A percentile compares a stretch with the other conserved stretches of the same genome.
Conservation (phyloP, 2,888 invertebrate species). For the Andrena haemorrhoa region DNA sequence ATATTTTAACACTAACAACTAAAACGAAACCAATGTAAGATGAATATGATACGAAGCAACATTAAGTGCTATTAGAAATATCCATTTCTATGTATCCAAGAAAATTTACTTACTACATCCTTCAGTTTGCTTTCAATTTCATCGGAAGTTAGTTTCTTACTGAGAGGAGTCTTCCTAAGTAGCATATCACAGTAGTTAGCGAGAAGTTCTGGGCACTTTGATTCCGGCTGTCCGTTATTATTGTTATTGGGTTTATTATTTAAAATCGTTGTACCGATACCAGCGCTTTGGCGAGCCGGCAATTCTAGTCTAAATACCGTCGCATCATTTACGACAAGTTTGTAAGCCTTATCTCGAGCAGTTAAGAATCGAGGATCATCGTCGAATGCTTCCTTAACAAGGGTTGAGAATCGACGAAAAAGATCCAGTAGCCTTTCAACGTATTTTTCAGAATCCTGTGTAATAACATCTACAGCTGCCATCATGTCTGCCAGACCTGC, state of each 20-base stretch:
- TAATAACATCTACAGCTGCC: slow-evolving; percentile 97
- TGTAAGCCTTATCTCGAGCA: slow-evolving; percentile 98
- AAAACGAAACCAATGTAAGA: slow-evolving; percentile 68
- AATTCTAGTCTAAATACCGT: slow-evolving; percentile 91
- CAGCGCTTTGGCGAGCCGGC: slow-evolving; percentile 79
- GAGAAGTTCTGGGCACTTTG: slow-evolving; percentile 98
- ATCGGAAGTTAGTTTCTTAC: slow-evolving; percentile 97
- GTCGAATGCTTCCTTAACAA: slow-evolving; percentile 97
- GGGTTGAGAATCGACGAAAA: slow-evolving; percentile 95
- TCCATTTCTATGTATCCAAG: not conserved
- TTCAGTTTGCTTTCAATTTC: slow-evolving; percentile 97
- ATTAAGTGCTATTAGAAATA: slow-evolving; percentile 3
- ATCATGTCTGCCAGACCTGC: slow-evolving; percentile 99
- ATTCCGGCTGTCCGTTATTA: slow-evolving; percentile 90
- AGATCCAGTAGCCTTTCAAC: slow-evolving; percentile 97
- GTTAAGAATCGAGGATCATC: slow-evolving; percentile 99
- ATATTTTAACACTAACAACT: slow-evolving; percentile 97
- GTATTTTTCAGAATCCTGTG: slow-evolving; percentile 99
- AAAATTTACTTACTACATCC: slow-evolving; percentile 90
- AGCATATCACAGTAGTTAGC: slow-evolving; percentile 99
- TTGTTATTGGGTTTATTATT: slow-evolving; percentile 81
- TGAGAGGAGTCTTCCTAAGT: slow-evolving; percentile 96
- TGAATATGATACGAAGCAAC: slow-evolving; percentile 33
- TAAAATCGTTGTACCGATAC: slow-evolving; percentile 87
- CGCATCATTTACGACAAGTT: slow-evolving; percentile 98